Evolutionary conservation across 2,113 vertebrate genomes (phyloP).

Genomic region (Athene noctua): DNA sequence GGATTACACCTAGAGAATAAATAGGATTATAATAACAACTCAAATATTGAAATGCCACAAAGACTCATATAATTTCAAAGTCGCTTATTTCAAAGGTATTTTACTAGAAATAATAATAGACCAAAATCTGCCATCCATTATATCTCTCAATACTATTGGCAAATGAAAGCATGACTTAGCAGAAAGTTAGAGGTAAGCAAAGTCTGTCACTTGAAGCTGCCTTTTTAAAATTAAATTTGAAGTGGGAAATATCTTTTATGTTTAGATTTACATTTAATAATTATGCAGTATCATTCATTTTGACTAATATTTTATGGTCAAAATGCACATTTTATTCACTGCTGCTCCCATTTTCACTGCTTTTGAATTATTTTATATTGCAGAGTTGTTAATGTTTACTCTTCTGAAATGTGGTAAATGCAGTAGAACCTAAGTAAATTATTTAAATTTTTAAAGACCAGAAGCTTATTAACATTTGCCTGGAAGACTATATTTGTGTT

Average conservation of each 20-base stretch:
- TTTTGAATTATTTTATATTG: background rate
- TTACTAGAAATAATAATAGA: background rate
- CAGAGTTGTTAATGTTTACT: background rate
- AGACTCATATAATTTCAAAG: background rate
- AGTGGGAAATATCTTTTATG: background rate
- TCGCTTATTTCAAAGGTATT: background rate
- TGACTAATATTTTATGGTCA: background rate
- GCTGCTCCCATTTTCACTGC: background rate
- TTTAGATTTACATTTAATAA: background rate
- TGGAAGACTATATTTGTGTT: conserved; percentile 8
- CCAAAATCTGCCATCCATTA: background rate
- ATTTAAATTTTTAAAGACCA: conserved; percentile 52
- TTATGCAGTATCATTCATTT: background rate
- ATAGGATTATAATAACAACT: conserved; percentile 17
- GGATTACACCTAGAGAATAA: background rate
- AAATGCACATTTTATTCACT: background rate
- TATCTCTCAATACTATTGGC: background rate
- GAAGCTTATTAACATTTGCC: conserved; percentile 42
- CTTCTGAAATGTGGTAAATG: conserved; percentile 15
- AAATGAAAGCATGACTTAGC: background rate
- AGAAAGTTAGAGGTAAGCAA: background rate
- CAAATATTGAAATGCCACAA: conserved; percentile 6
- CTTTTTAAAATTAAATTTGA: background rate
- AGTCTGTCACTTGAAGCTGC: background rate
- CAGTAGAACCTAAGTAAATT: conserved; percentile 10